A percentile compares a stretch with the other conserved stretches of the same genome.
Conservation (phyloP, 2,888 invertebrate species). For the Dione juno region DNA sequence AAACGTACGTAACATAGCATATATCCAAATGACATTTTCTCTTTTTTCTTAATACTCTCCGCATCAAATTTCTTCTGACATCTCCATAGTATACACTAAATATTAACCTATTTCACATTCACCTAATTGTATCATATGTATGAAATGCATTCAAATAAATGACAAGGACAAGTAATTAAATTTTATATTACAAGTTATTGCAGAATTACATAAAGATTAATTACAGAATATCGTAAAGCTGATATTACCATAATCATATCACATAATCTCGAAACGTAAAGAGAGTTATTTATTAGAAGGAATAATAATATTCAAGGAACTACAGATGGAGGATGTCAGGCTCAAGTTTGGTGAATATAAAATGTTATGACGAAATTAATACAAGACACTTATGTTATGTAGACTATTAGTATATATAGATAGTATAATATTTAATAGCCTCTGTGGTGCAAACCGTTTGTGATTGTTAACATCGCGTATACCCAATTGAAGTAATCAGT, state of each 20-base stretch:
- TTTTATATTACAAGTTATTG: not conserved
- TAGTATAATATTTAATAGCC: too few species aligned
- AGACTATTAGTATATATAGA: not conserved
- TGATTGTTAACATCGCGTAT: not conserved
- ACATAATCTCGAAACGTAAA: not conserved
- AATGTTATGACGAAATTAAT: not conserved
- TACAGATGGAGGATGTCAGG: not conserved
- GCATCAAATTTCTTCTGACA: too few species aligned
- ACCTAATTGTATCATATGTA: not conserved
- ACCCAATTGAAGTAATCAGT: too few species aligned
- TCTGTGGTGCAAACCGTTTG: not conserved
- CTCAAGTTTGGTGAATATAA: not conserved
- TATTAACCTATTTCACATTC: not conserved
- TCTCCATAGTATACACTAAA: not conserved
- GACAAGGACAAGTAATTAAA: not conserved
- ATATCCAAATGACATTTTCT: too few species aligned
- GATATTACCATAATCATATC: not conserved
- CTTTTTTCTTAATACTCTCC: too few species aligned
- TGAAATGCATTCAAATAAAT: not conserved
- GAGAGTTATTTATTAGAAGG: not conserved
- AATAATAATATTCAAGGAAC: constrained; percentile 6
- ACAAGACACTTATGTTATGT: not conserved
- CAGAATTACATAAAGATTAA: not conserved
- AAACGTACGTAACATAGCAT: too few species aligned
- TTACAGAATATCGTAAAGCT: not conserved